A percentile compares a stretch with the other conserved stretches of the same genome.
Conservation (phyloP, 2,113 vertebrate species). For the Sebastes fasciatus region DNA sequence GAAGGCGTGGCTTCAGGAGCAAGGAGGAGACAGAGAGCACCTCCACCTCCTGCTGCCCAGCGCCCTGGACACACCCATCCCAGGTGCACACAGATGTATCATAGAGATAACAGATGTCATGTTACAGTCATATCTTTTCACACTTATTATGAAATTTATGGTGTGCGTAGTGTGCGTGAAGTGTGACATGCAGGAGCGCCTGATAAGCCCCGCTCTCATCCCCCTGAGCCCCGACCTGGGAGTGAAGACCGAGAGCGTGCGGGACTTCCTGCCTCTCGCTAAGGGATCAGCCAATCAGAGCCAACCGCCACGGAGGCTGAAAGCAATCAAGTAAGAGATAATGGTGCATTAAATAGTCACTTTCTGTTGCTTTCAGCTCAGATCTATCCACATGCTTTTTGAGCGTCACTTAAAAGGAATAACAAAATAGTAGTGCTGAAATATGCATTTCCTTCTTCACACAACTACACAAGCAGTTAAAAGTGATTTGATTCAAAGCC, state of each 20-base stretch:
- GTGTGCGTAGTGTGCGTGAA: conserved; percentile 89
- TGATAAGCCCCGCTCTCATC: conserved; percentile 91
- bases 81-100: conserved; percentile 32
- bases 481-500: neutral
- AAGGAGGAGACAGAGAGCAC: conserved; percentile 88
- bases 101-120: neutral
- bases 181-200: conserved; percentile 93
- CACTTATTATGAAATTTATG: neutral
- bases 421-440: neutral
- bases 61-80: conserved; percentile 61
- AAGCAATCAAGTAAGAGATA: conserved; percentile 86
- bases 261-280: conserved; percentile 79
- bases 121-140: neutral
- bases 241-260: conserved; percentile 79
- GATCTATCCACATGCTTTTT: neutral
- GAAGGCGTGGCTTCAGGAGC: conserved; percentile 93
- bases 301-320: conserved; percentile 77
- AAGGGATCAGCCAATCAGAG: conserved; percentile 82
- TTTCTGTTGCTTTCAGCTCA: neutral
- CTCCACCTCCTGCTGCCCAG: conserved; percentile 91
- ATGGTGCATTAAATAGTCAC: neutral
- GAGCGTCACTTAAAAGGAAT: neutral
- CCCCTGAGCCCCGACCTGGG: conserved; percentile 76
- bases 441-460: neutral
- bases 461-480: neutral